Percentiles rank a stretch among this genome's conserved stretches.
Evolutionary conservation across 1,140 invertebrate species (phyloP).

Genomic region (Acromyrmex charruanus): DNA sequence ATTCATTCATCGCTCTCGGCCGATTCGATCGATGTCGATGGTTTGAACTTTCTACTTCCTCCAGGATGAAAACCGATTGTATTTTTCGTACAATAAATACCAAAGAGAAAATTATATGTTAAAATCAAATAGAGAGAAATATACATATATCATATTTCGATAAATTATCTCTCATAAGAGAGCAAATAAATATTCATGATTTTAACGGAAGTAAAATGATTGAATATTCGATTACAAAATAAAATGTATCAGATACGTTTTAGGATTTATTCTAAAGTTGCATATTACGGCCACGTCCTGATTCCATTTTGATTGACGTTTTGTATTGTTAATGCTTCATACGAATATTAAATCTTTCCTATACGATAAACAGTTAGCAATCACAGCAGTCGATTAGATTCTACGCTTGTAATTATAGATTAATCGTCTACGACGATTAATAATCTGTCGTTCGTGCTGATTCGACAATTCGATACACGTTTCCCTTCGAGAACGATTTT

Average conservation of each 20-base stretch:
- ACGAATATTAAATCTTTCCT: slow-evolving; percentile 36
- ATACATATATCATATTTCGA: background rate
- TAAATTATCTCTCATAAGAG: slow-evolving; percentile 11
- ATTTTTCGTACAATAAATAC: background rate
- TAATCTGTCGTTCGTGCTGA: slow-evolving; percentile 31
- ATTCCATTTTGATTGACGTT: slow-evolving; percentile 47
- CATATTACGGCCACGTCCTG: background rate
- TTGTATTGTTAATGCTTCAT: slow-evolving; percentile 34
- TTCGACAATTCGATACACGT: slow-evolving; percentile 33
- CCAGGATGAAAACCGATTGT: background rate
- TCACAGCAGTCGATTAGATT: slow-evolving; percentile 47
- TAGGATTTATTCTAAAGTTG: slow-evolving; percentile 26
- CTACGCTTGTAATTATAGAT: slow-evolving; percentile 38
- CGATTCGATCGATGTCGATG: background rate
- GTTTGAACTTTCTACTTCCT: background rate
- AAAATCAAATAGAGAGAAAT: background rate
- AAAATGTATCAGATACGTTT: background rate
- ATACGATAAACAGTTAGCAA: slow-evolving; percentile 35
- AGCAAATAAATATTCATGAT: slow-evolving; percentile 2
- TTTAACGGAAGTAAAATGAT: slow-evolving; percentile 27
- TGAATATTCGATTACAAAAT: slow-evolving; percentile 13
- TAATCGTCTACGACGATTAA: slow-evolving; percentile 15
- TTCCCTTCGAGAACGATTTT: slow-evolving; percentile 19
- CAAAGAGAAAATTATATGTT: background rate
- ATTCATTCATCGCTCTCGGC: slow-evolving; percentile 10